phyloP scores from a whole-genome alignment of 2,888 invertebrate genomes.

The Campopleginae sp. region DNA sequence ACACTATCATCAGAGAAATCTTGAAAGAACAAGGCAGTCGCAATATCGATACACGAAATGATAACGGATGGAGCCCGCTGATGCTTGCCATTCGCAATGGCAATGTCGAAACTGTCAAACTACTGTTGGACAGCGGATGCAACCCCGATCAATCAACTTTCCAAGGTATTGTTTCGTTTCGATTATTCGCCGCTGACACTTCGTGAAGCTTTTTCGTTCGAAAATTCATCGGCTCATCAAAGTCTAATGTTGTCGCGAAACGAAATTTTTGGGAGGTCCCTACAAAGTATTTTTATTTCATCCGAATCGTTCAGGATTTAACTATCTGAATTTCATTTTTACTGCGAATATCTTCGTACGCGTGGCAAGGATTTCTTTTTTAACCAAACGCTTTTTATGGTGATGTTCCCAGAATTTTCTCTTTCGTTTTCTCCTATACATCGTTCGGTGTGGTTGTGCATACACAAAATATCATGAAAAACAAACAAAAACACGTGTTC shows the following conservation, averaged over 20 bases:
- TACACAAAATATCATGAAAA: too few relatives aligned
- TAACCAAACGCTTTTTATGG: neutral
- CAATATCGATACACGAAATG: constrained; percentile 76
- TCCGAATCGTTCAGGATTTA: neutral
- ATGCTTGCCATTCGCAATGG: constrained; percentile 81
- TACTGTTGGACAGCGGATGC: constrained; percentile 74
- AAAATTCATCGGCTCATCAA: neutral
- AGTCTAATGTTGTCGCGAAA: neutral
- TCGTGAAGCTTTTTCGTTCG: neutral
- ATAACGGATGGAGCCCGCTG: constrained; percentile 82
- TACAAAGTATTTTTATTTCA: neutral
- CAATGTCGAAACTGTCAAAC: constrained; percentile 75
- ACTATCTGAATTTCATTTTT: neutral
- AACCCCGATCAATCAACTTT: constrained; percentile 76
- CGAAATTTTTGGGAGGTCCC: neutral
- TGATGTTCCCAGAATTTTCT: neutral
- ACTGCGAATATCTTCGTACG: neutral
- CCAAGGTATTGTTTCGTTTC: constrained; percentile 72
- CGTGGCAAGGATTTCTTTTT: neutral
- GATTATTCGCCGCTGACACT: neutral
- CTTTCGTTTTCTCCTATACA: neutral
- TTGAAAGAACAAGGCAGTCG: constrained; percentile 64
- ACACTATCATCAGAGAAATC: constrained; percentile 47
- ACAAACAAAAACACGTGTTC: neutral
- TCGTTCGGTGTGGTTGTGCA: too few relatives aligned